Base-by-base conservation (phyloP, 2,888 invertebrate genomes). In the Sthenelais limicola region DNA sequence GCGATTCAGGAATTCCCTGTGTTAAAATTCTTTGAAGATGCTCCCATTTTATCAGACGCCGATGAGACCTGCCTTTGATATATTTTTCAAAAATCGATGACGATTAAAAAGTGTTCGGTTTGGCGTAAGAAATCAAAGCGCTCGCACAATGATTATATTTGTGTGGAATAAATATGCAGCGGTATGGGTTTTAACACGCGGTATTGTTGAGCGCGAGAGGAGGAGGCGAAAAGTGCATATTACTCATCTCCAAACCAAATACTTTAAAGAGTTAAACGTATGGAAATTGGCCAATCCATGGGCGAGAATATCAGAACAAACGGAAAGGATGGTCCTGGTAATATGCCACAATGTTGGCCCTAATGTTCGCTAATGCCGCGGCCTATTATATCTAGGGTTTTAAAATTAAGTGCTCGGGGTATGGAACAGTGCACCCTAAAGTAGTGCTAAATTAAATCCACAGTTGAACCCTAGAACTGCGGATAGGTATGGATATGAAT, bases 41-140 rank as follows among this genome's bases (percentile, higher is more conserved):
- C 9, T 15, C 51, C 7, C 7, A 5, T 54, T 54, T 56, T 56
- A 56, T 56, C 56, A 56, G 18, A 56, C 56, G 18, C 56, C 33
- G 56, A 56, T 33, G 56, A 32, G 33, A 56, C n/a, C 56, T 33
- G 30, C 62, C 62, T 62, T 62, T 62, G 62, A 56, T 62, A 62
- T 43, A 62, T 62, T 62, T 62, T 62, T 38, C 62, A 35, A 24
- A n/a, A 35, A 62, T 62, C 62, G 62, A 62, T 62, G 52, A 56
- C 56, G n/a, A 3, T 3, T 33, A 56, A 56, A 32, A 28, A 4
- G 24, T 3, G 21, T 9, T 56, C 56, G 56, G 32, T 15, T 62
- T 62, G 38, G 24, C 43, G 35, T 43, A 62, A 62, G 62, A 62
- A 62, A 62, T 62, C 62, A 62, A 62, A 62, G 62, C 12, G 24